A percentile compares a stretch with the other conserved stretches of the same genome.
phyloP scores from a whole-genome alignment of 1,140 invertebrate species.

The Temnothorax nylanderi region DNA sequence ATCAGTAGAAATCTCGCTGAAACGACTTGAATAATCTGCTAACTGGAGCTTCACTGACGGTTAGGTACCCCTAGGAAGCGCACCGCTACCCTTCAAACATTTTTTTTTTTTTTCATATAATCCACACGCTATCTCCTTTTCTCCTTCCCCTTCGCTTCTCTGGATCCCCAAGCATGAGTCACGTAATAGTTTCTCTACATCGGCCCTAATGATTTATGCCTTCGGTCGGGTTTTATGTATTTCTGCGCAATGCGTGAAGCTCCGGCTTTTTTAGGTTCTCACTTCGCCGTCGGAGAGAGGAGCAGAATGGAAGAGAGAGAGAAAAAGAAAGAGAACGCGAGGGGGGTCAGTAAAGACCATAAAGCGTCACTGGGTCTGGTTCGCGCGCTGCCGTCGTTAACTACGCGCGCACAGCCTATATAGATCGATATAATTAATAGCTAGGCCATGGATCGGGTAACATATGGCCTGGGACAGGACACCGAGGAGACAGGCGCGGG shows the following conservation, averaged over 20 bases:
- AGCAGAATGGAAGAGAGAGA: constrained; percentile 50
- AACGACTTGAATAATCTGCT: constrained; percentile 21
- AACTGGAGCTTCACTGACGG: constrained; percentile 30
- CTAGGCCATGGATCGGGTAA: constrained; percentile 81
- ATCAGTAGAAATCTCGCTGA: background rate
- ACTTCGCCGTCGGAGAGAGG: constrained; percentile 70
- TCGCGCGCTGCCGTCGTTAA: constrained; percentile 72
- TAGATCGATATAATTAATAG: constrained; percentile 85
- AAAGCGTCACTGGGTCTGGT: constrained; percentile 62
- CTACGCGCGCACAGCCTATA: constrained; percentile 74
- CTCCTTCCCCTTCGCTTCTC: constrained; percentile 54
- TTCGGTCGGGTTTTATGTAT: constrained; percentile 83
- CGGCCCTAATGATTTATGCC: constrained; percentile 83
- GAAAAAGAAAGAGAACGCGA: constrained; percentile 28
- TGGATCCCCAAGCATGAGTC: constrained; percentile 79
- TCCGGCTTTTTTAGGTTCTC: constrained; percentile 81
- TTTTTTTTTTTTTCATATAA: constrained; percentile 54
- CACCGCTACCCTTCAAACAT: constrained; percentile 62
- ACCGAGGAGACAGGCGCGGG: constrained; percentile 31
- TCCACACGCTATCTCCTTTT: constrained; percentile 49
- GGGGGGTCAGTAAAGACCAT: constrained; percentile 51
- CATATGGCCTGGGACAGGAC: constrained; percentile 81
- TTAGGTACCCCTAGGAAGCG: constrained; percentile 17
- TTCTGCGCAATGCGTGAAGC: constrained; percentile 81
- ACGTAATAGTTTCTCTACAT: constrained; percentile 81